A percentile compares a stretch with the other conserved stretches of the same genome.
Evolutionary conservation across 1,140 invertebrate genomes (phyloP).

Genomic region (Schlechtendalia chinensis): DNA sequence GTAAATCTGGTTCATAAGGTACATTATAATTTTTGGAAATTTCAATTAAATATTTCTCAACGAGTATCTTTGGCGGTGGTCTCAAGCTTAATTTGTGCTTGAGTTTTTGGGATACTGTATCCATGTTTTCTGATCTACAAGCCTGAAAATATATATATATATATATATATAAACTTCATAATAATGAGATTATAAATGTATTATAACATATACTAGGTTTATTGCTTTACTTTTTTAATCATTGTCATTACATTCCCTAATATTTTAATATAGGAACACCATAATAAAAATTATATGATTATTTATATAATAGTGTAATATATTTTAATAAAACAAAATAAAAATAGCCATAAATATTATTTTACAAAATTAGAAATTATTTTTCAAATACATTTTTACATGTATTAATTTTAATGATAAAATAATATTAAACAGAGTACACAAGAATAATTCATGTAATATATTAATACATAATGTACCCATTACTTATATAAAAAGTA

Average conservation of each 20-base stretch:
- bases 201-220: neutral
- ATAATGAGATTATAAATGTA: neutral
- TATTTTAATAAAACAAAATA: no score
- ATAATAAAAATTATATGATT: no score
- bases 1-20: constrained; percentile 87
- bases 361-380: no score
- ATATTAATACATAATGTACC: neutral
- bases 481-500: neutral
- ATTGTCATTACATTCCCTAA: neutral
- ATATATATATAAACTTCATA: neutral
- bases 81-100: constrained; percentile 95
- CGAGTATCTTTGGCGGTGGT: constrained; percentile 91
- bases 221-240: neutral
- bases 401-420: no score
- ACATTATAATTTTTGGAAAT: constrained; percentile 95
- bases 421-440: no score
- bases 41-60: constrained; percentile 94
- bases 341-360: no score
- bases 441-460: no score
- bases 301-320: no score
- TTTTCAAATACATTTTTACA: no score
- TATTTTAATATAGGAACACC: neutral
- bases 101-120: constrained; percentile 88
- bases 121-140: constrained; percentile 73
- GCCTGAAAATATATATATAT: constrained; percentile 57